These are phyloP conservation scores for Sebastes trivittatus DNA, from an alignment of 2,797 vertebrate genomes.

Conservation along the genomic window DNA sequence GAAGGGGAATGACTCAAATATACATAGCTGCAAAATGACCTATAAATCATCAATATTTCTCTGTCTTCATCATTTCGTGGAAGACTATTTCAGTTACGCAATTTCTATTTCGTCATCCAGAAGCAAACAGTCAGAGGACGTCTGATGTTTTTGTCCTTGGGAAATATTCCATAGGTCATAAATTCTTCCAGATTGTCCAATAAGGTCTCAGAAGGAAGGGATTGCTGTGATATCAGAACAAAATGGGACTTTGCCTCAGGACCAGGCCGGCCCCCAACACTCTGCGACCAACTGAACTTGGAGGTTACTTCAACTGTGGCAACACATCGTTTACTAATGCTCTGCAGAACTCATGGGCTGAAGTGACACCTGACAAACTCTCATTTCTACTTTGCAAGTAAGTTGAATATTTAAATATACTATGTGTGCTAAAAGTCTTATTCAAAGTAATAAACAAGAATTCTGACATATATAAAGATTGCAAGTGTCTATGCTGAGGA, in stretches of 20 bases:
- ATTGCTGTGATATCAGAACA: slow-evolving; percentile 43
- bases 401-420: slow-evolving; percentile 24
- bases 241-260: slow-evolving; percentile 68
- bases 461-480: background rate
- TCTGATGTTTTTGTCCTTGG: slow-evolving; percentile 5
- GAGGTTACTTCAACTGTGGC: slow-evolving; percentile 20
- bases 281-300: slow-evolving; percentile 7
- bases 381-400: slow-evolving; percentile 48
- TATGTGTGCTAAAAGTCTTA: background rate
- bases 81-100: background rate
- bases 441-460: background rate
- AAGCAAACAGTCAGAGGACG: background rate
- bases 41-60: background rate
- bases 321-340: slow-evolving; percentile 7
- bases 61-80: background rate
- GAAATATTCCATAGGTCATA: slow-evolving; percentile 66
- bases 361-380: slow-evolving; percentile 25
- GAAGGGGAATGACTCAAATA: slow-evolving; percentile 8
- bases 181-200: slow-evolving; percentile 54
- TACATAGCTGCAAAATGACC: background rate
- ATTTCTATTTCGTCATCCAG: background rate
- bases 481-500: background rate
- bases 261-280: slow-evolving; percentile 41
- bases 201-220: slow-evolving; percentile 46
- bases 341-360: slow-evolving; percentile 11